A percentile compares a stretch with the other conserved stretches of the same genome.
phyloP scores from a whole-genome alignment of 2,888 invertebrate species.

The Chydorus sphaericus region DNA sequence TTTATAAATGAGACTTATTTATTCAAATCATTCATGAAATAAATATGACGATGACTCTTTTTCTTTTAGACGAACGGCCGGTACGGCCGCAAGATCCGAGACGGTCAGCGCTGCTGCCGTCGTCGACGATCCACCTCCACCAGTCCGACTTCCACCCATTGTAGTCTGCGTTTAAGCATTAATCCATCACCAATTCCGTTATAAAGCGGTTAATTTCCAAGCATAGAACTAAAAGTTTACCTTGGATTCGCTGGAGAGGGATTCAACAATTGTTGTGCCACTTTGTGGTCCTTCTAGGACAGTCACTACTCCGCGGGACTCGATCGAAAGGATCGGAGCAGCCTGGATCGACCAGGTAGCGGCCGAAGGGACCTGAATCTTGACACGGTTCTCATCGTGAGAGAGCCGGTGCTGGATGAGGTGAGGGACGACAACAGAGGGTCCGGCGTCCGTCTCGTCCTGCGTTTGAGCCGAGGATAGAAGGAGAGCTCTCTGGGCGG shows the following conservation, averaged over 20 bases:
- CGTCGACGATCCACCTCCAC: neutral
- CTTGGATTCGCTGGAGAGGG: neutral
- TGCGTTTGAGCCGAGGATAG: too few species aligned
- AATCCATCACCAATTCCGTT: too few species aligned
- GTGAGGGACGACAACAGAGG: too few species aligned
- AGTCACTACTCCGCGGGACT: conserved; percentile 3
- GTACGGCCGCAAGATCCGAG: conserved; percentile 7
- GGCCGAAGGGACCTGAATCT: conserved; percentile 17
- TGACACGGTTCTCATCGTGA: conserved; percentile 17
- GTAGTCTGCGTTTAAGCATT: too few species aligned
- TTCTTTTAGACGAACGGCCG: too few species aligned
- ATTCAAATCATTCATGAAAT: too few species aligned
- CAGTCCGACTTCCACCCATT: neutral
- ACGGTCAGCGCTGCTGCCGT: conserved; percentile 3
- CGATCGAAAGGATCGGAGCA: neutral
- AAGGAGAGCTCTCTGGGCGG: neutral
- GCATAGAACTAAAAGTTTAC: too few species aligned
- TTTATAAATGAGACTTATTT: too few species aligned
- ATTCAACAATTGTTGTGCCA: conserved; percentile 7
- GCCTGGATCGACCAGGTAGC: neutral
- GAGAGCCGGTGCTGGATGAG: neutral
- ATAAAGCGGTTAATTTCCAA: too few species aligned
- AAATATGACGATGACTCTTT: too few species aligned
- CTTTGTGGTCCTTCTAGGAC: conserved; percentile 8
- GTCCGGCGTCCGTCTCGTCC: conserved; percentile 8